These are phyloP conservation scores for Ischnus inquisitorius DNA, from an alignment of 2,888 invertebrate genomes.

Conservation along the genomic window DNA sequence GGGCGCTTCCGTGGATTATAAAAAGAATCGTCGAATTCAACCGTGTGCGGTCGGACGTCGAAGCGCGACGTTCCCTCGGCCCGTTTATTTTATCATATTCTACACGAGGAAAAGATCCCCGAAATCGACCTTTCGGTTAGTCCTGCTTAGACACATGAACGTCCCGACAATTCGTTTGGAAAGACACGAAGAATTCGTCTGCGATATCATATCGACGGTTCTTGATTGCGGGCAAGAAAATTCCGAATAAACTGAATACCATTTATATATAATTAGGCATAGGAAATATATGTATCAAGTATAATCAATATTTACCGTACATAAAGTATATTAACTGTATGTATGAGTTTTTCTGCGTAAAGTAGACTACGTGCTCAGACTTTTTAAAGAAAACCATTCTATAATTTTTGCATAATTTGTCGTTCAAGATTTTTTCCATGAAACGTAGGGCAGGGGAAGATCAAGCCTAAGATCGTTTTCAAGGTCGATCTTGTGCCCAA, in stretches of 20 bases:
- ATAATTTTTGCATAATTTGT: no score
- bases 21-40: constrained; percentile 64
- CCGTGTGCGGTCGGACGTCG: constrained; percentile 63
- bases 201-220: not conserved
- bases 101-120: constrained; percentile 25
- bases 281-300: no score
- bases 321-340: no score
- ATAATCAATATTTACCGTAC: no score
- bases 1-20: constrained; percentile 25
- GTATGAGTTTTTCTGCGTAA: no score
- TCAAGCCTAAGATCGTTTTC: no score
- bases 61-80: constrained; percentile 55
- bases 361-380: no score
- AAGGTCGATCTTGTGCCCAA: no score
- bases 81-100: constrained; percentile 64
- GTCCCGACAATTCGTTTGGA: not conserved
- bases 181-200: not conserved
- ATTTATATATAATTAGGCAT: not conserved
- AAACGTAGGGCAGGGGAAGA: no score
- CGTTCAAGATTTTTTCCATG: no score
- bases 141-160: not conserved
- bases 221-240: not conserved
- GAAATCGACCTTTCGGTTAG: constrained; percentile 17
- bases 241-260: not conserved
- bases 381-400: no score